These are phyloP conservation scores for Tipula helvola DNA, from an alignment of 2,888 invertebrate genomes.

Conservation along the genomic window DNA sequence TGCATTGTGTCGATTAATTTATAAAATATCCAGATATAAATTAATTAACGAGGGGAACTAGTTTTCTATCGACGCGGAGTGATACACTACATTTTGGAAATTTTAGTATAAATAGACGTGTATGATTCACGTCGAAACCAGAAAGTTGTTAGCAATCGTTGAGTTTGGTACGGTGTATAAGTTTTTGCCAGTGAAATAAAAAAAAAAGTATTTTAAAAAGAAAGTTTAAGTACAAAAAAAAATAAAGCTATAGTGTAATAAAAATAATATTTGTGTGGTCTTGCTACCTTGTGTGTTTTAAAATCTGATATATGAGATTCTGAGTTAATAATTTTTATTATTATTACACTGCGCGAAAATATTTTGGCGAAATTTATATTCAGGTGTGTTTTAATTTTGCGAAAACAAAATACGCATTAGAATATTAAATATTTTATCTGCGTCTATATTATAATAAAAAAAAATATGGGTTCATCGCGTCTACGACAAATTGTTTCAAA, in stretches of 20 bases:
- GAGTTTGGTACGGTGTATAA: conserved; percentile 9
- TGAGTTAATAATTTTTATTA: neutral
- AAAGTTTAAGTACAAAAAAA: neutral
- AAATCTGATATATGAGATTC: neutral
- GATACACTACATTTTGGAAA: neutral
- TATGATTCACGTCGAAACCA: conserved; percentile 1
- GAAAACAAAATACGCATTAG: neutral
- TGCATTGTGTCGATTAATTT: neutral
- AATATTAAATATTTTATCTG: neutral
- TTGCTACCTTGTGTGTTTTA: neutral
- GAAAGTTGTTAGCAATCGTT: conserved; percentile 12
- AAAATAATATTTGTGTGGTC: neutral
- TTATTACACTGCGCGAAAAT: neutral
- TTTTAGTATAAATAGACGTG: conserved; percentile 11
- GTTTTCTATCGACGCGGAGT: neutral
- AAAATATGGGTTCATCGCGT: conserved; percentile 12
- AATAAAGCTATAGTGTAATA: neutral
- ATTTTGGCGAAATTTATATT: conserved; percentile 8
- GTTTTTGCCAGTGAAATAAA: neutral
- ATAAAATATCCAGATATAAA: neutral
- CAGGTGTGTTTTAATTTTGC: conserved; percentile 12
- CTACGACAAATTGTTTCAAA: neutral
- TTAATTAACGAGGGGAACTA: neutral
- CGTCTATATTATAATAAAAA: neutral
- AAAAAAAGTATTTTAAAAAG: neutral